Percentiles rank a stretch among this genome's conserved stretches.
Evolutionary conservation across 53 echinoderm and acorn worm genomes (phyloP).

Genomic region (Paracentrotus lividus): DNA sequence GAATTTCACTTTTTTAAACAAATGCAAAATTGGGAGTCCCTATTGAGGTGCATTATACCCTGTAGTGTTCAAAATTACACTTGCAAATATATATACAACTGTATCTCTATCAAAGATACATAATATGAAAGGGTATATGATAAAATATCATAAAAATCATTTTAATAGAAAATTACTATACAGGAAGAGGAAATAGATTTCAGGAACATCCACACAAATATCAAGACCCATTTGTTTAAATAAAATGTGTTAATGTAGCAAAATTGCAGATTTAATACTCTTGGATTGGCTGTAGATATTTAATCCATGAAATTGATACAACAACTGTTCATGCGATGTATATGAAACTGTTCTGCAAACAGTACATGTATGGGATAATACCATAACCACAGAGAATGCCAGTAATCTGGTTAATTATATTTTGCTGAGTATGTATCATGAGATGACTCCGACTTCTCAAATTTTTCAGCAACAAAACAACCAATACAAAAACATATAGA

Average conservation of each 20-base stretch:
- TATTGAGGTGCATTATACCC: not conserved
- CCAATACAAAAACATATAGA: not conserved
- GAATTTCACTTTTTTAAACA: not conserved
- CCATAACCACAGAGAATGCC: not conserved
- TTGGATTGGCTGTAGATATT: no score
- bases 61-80: not conserved
- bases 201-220: not conserved
- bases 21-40: not conserved
- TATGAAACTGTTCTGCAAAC: not conserved
- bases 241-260: no score
- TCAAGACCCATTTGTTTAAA: not conserved
- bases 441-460: not conserved
- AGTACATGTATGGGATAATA: not conserved
- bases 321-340: no score
- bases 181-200: not conserved
- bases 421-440: slow-evolving; percentile 22
- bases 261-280: no score
- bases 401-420: not conserved
- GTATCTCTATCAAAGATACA: not conserved
- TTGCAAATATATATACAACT: not conserved
- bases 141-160: not conserved
- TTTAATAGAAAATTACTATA: no score
- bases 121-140: not conserved
- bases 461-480: not conserved
- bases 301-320: no score